phyloP scores from a whole-genome alignment of 2,888 invertebrate species.

The Byasa hedistus region DNA sequence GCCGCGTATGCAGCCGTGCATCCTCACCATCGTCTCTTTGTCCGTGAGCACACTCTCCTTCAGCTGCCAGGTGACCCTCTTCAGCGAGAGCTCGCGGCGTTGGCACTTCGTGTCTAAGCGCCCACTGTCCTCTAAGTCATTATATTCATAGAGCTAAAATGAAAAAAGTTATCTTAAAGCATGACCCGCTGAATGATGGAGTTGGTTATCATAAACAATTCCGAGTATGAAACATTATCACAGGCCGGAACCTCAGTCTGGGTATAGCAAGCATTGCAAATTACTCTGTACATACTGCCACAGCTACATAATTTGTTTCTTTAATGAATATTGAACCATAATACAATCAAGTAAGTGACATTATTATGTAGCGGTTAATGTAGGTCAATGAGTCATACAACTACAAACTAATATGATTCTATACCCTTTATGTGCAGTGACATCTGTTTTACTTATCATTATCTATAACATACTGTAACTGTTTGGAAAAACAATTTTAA shows the following conservation, averaged over 20 bases:
- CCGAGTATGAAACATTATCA: too few species aligned
- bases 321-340: not conserved
- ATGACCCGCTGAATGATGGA: too few species aligned
- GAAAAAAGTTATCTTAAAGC: not conserved
- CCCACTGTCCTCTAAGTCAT: constrained; percentile 78
- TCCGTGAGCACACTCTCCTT: constrained; percentile 51
- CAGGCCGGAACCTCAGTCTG: too few species aligned
- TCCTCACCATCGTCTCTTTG: constrained; percentile 55
- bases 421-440: not conserved
- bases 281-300: too few species aligned
- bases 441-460: constrained; percentile 20
- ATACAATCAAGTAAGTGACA: not conserved
- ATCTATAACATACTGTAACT: too few species aligned
- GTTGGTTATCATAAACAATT: too few species aligned
- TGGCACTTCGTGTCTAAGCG: constrained; percentile 49
- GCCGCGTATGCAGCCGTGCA: constrained; percentile 41
- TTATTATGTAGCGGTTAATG: constrained; percentile 3
- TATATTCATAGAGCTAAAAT: constrained; percentile 79
- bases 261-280: too few species aligned
- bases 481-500: too few species aligned
- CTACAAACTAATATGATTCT: constrained; percentile 9
- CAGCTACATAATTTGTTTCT: too few species aligned
- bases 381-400: constrained; percentile 22
- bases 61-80: constrained; percentile 47
- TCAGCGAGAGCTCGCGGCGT: constrained; percentile 48